Base-by-base conservation (phyloP, 2,888 invertebrate genomes). In the Muscina levida region DNA sequence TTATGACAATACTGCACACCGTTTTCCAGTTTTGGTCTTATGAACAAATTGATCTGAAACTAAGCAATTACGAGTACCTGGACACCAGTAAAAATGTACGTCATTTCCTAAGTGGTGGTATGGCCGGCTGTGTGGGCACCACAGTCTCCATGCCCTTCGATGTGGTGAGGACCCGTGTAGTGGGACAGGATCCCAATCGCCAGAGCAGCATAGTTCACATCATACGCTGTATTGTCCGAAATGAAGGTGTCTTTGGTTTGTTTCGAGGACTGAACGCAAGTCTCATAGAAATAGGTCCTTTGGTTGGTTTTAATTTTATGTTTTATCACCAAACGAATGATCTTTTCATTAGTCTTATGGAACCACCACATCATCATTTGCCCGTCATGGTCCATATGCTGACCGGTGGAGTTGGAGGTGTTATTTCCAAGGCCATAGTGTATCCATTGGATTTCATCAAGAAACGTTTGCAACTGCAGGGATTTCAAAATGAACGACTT, bases 391-490 rank as follows among this genome's bases (percentile, higher is more conserved):
- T 85, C 4, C 82, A 88, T 83, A 88, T 95, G 67, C 82, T 94
- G 11, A 93, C 94, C 70, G 96, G 96, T 0, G 94, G 93, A 3
- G 84, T 93, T 22, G 93, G 97, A 0, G 97, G 97, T 0, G 91
- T 95, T 39, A 89, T 93, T 15, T 93, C 97, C 0, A 98, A 98
- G 91, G 92, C 94, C 15, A 89, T 92, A 0, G 93, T 97, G 17
- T 98, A 98, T 91, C 98, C 98, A 0, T 93, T 97, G 84, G 98
- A 98, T 92, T 92, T 98, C 84, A 92, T 95, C 0, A 95, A 97
- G 87, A 97, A 97, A 89, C 93, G 98, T 75, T 90, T 97, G 84
- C 98, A 98, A 90, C 93, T 97, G 79, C 95, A 96, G 90, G 97
- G 96, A 0, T 97, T 97, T 87, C 84, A 86, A 22, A 80, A 95